Percentiles rank a stretch among this genome's conserved stretches.
phyloP scores from a whole-genome alignment of 1,140 invertebrate species.

The Bombus difficillimus region DNA sequence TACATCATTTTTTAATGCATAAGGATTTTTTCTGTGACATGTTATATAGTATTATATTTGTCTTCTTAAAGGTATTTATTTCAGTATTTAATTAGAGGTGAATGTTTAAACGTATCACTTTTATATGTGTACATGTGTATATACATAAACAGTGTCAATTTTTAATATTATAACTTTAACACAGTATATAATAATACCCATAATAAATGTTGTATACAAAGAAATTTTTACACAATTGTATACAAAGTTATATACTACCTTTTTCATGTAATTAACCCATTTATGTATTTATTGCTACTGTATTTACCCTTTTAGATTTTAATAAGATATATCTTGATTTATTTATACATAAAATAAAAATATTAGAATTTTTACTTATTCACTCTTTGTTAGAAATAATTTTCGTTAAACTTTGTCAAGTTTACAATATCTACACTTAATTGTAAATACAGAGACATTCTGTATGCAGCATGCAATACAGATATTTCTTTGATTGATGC shows the following conservation, averaged over 20 bases:
- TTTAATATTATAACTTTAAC: slow-evolving; percentile 58
- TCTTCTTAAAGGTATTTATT: slow-evolving; percentile 44
- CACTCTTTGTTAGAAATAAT: slow-evolving; percentile 2
- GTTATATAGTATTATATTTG: slow-evolving; percentile 49
- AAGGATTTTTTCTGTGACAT: slow-evolving; percentile 33
- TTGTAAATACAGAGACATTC: slow-evolving; percentile 28
- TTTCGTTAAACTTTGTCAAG: slow-evolving; percentile 1
- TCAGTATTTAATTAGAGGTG: slow-evolving; percentile 34
- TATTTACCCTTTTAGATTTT: slow-evolving; percentile 32
- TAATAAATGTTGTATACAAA: slow-evolving; percentile 61
- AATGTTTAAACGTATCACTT: slow-evolving; percentile 31
- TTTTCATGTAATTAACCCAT: slow-evolving; percentile 48
- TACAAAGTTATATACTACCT: slow-evolving; percentile 43
- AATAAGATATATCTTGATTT: slow-evolving; percentile 8
- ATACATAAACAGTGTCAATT: slow-evolving; percentile 63
- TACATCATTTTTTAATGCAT: slow-evolving; percentile 25
- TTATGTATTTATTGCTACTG: background rate
- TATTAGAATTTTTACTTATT: slow-evolving; percentile 24
- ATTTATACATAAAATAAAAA: background rate
- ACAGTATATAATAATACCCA: slow-evolving; percentile 46
- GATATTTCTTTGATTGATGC: slow-evolving; percentile 42
- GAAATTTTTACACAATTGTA: slow-evolving; percentile 54
- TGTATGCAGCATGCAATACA: slow-evolving; percentile 56
- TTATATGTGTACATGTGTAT: slow-evolving; percentile 49
- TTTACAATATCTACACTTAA: slow-evolving; percentile 23